Base-by-base conservation (phyloP, 2,113 vertebrate genomes). In the Kryptolebias marmoratus region DNA sequence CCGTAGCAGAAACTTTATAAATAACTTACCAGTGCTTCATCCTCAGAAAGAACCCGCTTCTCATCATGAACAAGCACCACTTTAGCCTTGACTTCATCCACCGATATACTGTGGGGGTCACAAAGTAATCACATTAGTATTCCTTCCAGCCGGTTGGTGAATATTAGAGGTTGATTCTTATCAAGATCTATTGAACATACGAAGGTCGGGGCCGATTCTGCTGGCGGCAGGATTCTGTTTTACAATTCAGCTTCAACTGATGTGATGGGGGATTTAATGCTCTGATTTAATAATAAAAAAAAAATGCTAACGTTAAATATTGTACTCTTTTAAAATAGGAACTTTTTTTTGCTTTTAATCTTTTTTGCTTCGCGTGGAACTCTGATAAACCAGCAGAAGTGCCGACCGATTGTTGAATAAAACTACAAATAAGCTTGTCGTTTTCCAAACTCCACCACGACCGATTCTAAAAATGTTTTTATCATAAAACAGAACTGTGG, bases 1-100 rank as follows among this genome's bases (percentile, higher is more conserved):
- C 57, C 16, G 8, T 22, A 50, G 31, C 9, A 32, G 62, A 14
- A 62, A 44, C 2, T 39, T 59, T 58, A 55, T 75, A 70, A 75
- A 63, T 5, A 59, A 85, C 90, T 90, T 53, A 93, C 91, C 84
- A 75, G 15, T 2, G 86, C 90, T 73, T 91, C 87, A 15, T 84
- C 85, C 45, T 88, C 81, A n/a, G 87, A 82, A 13, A 90, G 79
- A 60, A 73, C 30, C 44, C 59, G 74, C 59, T 81, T 71, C 48
- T 87, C 83, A 57, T 88, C 81, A 0, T 71, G 81, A 13, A 84
- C 11, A 6, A 77, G 61, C 18, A 79, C 70, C 78, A 92, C 73
- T 49, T 83, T 85, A 53, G 85, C 84, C 80, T 88, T 87, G 75
- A 93, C 64, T 81, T 93, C 90, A 47, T 91, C 88, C 68, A 86